Evolutionary conservation across 2,888 invertebrate species (phyloP), one percentile per base, ranked within the genome.

Genomic region (Lucinisca nassula): DNA sequence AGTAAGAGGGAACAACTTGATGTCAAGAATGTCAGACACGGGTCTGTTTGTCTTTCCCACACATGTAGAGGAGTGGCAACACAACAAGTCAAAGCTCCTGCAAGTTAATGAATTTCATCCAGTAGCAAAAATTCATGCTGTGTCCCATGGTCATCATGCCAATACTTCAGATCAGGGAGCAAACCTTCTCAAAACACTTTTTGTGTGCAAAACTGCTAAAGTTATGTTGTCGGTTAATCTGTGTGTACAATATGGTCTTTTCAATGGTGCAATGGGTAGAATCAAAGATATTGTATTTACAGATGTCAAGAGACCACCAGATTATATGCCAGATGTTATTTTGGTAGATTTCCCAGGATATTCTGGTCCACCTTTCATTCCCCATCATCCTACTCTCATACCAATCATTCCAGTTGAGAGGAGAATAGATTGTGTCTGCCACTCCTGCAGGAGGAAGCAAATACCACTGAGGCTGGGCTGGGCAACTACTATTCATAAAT

Each of bases 141-240:
- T 83, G 6, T 40, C n/a, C 21, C 32, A 78, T 32, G 82, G 91
- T 14, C 12, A 4, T 4, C 91, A 91, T 83, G 21, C 80, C 30
- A 83, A 77, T 51, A 12, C 21, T 3, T 21, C 10, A 21, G 51
- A 51, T n/a, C 21, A 12, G 35, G 10, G 24, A n/a, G 74, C 55
- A 32, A 17, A 90, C 85, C 32, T 67, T 89, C 17, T 78, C 0
- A 21, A 70, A 24, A 86, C 72, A 2, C 17, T 90, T 1, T 89
- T 58, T 58, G 6, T 91, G 0, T 88, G 84, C 58, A 55, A 80
- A 72, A 49, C 35, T 30, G 82, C 89, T 17, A 88, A 82, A 73
- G 90, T 91, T 24, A 91, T 90, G 89, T 51, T 91, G 6, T 80
- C 89, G 27, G n/a, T 51, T 6, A 92, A 91, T 67, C 35, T 91